Base-by-base conservation (phyloP, 2,797 vertebrate genomes). In the Fistularia commersonii region DNA sequence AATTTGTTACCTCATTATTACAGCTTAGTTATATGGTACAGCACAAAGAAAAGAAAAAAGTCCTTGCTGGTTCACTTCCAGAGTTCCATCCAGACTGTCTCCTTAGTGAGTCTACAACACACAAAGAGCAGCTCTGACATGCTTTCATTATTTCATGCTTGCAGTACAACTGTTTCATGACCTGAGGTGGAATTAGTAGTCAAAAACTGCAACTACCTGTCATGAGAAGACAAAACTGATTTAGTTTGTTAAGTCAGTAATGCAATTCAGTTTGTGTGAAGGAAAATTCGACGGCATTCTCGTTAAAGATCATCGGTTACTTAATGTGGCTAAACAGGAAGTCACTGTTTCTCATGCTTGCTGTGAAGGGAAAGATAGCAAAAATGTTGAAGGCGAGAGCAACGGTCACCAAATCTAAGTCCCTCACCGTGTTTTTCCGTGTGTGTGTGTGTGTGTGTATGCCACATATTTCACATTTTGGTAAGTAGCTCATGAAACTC, bases 281-380 rank as follows among this genome's bases (percentile, higher is more conserved):
- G 23, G 23, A 23, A 23, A 23, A 23, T 2, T 23, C 23, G 4
- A 23, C 4, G 23, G 23, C 23, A 23, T 23, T 23, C 23, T 23
- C 23, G 4, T 23, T 23, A 23, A 23, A 23, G 23, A 23, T 2
- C 23, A 23, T 23, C 23, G 2, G 2, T 23, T 23, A 23, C 2
- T 12, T 40, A 6, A 42, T 42, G 41, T 8, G 3, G 41, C 13
- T 3, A 23, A 5, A 8, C 12, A 42, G 15, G 12, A 15, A 7
- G 15, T 15, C 8, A 9, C 0, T 2, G 13, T 15, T 42, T 14
- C 13, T n/a, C 37, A 7, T 36, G 54, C 34, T 32, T 7, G 48
- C 68, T 70, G 66, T 61, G 40, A 66, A 76, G 41, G 14, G 10
- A 50, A 59, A 54, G 23, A 4, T 4, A 2, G 4, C 23, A 23